Evolutionary conservation across 2,797 vertebrate species (phyloP).

Genomic region (Coilia nasus): DNA sequence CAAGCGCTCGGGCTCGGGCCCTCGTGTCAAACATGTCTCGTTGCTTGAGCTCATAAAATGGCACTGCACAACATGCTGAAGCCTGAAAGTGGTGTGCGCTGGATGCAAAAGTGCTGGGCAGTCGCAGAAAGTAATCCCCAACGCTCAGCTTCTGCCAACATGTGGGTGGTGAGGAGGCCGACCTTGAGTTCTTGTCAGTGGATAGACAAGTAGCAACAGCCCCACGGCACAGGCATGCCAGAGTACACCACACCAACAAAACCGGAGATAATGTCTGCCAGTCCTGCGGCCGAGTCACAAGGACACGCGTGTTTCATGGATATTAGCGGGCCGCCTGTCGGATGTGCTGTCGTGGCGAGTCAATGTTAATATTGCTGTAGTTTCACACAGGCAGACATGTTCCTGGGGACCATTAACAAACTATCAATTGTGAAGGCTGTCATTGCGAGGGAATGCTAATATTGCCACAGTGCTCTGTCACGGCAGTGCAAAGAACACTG

Average conservation of each 20-base stretch:
- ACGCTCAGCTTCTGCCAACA: neutral
- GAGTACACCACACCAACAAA: neutral
- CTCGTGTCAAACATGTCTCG: too few species aligned
- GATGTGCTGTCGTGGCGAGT: neutral
- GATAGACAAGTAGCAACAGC: neutral
- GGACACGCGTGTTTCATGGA: neutral
- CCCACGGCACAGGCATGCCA: neutral
- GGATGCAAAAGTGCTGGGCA: neutral
- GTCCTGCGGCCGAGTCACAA: neutral
- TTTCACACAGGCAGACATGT: neutral
- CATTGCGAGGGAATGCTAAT: neutral
- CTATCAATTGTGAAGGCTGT: neutral
- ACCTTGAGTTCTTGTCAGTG: neutral
- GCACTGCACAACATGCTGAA: neutral
- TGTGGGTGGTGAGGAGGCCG: neutral
- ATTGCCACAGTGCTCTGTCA: neutral
- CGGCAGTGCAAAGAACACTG: neutral
- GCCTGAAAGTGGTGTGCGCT: neutral
- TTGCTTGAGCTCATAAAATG: neutral
- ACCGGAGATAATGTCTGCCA: neutral
- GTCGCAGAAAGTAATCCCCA: neutral
- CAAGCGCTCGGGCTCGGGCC: too few species aligned
- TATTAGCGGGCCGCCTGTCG: neutral
- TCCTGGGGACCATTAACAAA: neutral
- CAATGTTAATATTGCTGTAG: constrained; percentile 1